phyloP scores from a whole-genome alignment of 2,797 vertebrate genomes.

The Rhinatrema bivittatum region DNA sequence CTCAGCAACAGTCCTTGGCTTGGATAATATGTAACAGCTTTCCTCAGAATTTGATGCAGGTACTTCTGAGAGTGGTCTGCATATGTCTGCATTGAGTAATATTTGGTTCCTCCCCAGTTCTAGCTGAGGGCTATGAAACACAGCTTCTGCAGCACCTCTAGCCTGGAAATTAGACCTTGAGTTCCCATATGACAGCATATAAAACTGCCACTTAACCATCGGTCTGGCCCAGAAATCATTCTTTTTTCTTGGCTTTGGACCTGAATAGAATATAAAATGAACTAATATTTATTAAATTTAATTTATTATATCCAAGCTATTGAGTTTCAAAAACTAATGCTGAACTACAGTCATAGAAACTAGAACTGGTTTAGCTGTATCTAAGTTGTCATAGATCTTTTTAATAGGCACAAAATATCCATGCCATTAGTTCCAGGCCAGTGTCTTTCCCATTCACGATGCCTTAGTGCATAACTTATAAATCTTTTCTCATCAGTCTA shows the following conservation, averaged over 20 bases:
- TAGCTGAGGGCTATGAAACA: no score
- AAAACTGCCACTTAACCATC: no score
- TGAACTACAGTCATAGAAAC: constrained; percentile 15
- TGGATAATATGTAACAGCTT: no score
- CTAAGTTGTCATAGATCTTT: constrained; percentile 37
- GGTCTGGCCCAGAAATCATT: background rate
- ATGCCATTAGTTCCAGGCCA: constrained; percentile 39
- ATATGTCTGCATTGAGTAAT: no score
- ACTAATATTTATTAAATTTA: background rate
- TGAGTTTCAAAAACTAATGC: constrained; percentile 19
- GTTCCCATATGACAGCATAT: no score
- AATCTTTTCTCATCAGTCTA: constrained; percentile 43
- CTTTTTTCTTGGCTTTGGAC: background rate
- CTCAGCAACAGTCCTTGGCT: no score
- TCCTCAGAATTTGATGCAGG: no score
- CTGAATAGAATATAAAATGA: background rate
- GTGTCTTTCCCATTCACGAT: constrained; percentile 38
- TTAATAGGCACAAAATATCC: constrained; percentile 32
- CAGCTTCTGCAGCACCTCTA: no score
- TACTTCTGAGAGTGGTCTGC: no score
- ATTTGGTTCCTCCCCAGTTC: no score
- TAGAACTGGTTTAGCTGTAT: constrained; percentile 25
- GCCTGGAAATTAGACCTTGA: no score
- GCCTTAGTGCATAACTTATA: constrained; percentile 43
- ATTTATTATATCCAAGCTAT: constrained; percentile 20